Percentiles rank a stretch among this genome's conserved stretches.
phyloP scores from a whole-genome alignment of 1,140 invertebrate genomes.

The Plectus sambesii region DNA sequence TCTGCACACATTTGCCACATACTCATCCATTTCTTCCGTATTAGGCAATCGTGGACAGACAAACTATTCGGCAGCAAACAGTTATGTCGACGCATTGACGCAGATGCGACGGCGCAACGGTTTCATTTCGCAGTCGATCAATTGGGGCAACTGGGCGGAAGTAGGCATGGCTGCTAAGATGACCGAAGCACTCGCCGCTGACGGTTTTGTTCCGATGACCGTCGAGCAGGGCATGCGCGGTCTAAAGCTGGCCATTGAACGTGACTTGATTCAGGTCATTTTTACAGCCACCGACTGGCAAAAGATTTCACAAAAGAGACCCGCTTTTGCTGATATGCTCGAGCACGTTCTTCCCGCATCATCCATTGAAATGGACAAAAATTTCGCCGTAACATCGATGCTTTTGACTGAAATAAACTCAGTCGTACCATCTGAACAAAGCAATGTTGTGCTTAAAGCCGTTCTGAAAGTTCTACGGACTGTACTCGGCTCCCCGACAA shows the following conservation, averaged over 20 bases:
- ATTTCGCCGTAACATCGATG: no score
- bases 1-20: constrained; percentile 12
- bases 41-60: constrained; percentile 23
- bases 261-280: constrained; percentile 14
- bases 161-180: constrained; percentile 20
- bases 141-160: constrained; percentile 27
- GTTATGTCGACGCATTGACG: constrained; percentile 15
- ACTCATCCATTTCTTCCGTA: constrained; percentile 18
- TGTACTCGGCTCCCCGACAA: no score
- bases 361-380: no score
- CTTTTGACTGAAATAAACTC: no score
- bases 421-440: no score
- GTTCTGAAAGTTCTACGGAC: no score
- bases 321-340: no score
- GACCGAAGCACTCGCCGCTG: constrained; percentile 8
- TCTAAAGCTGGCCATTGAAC: constrained; percentile 16
- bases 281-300: constrained; percentile 20
- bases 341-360: no score
- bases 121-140: constrained; percentile 14
- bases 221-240: constrained; percentile 17
- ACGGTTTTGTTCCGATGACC: constrained; percentile 20
- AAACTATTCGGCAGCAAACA: constrained; percentile 22
- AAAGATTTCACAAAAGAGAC: constrained; percentile 12
- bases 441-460: no score
- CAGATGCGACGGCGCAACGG: constrained; percentile 9